Evolutionary conservation across 92 coral and sea anemone species (phyloP), one percentile per base, ranked within the genome.

Genomic region (Nematostella vectensis): DNA sequence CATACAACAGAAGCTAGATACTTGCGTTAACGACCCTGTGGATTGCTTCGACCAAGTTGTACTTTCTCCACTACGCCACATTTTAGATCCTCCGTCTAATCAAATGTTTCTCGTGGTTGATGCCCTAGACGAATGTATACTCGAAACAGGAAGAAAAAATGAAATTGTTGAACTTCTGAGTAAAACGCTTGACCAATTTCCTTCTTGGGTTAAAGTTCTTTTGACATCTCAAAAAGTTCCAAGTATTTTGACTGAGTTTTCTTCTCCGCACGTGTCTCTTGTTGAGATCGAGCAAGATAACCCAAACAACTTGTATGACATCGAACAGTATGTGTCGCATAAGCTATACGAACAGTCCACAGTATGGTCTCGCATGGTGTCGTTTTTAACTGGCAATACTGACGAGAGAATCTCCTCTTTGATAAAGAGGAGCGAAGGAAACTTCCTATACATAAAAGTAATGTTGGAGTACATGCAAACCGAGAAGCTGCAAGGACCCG

Each of bases 61-160:
- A n/a, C 37, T 85, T 27, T 59, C 62, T 13, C 96, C 96, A 16
- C 62, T 89, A 54, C 54, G 59, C 61, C 53, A 55, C 2, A 42
- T 85, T 31, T 49, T 57, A 40, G 36, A 50, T 47, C 52, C 78
- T 52, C 25, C 59, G 76, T 61, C 45, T 2, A 19, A 37, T 28
- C 47, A 58, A 28, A 57, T 54, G 72, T 75, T 65, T 44, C 58
- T 75, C 11, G 55, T 75, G 3, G 21, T 88, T 1, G 96, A 88
- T 54, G 96, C 94, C 25, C 44, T 88, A 23, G 96, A 88, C 56
- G 96, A 88, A 53, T 85, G 95, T 47, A 23, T 44, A 11, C 49
- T 45, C 10, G 70, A 62, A 38, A 56, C 40, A 18, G 69, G 49
- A 0, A 52, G 23, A 10, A 42, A 62, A 50, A 55, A 54, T 18